Percentiles rank a stretch among this genome's conserved stretches.
phyloP scores from a whole-genome alignment of 2,113 vertebrate species.

The Apodemus sylvaticus region DNA sequence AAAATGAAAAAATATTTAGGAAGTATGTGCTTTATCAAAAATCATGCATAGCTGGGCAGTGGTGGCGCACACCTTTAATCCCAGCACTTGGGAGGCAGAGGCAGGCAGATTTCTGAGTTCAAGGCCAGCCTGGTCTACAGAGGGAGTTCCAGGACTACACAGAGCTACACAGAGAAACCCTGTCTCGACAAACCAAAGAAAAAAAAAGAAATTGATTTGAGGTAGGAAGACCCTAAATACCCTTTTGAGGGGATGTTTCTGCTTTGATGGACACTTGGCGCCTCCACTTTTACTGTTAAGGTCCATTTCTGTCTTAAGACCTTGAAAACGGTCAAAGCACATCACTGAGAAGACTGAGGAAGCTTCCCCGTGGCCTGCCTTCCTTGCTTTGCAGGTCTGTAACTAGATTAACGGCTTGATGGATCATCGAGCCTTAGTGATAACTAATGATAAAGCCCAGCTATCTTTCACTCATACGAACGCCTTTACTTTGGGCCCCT shows the following conservation, averaged over 20 bases:
- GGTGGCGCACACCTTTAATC: too few species aligned
- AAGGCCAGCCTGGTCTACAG: too few species aligned
- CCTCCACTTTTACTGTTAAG: background rate
- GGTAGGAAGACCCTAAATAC: background rate
- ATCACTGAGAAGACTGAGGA: background rate
- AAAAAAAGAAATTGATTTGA: background rate
- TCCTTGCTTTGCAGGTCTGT: background rate
- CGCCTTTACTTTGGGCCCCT: conserved; percentile 61
- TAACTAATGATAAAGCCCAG: conserved; percentile 70
- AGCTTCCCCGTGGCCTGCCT: background rate
- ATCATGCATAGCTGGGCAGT: too few species aligned
- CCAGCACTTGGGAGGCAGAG: too few species aligned
- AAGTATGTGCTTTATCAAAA: background rate
- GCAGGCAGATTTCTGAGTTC: too few species aligned
- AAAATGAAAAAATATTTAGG: background rate
- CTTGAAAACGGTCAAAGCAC: background rate
- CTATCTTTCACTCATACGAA: background rate
- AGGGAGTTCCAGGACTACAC: too few species aligned
- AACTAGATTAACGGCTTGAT: conserved; percentile 65
- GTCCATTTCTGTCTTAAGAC: background rate
- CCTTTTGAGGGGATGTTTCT: background rate
- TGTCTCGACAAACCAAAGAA: too few species aligned
- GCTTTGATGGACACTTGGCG: background rate
- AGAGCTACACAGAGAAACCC: too few species aligned
- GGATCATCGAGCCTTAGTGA: conserved; percentile 63